A percentile compares a stretch with the other conserved stretches of the same genome.
Evolutionary conservation across 2,888 invertebrate genomes (phyloP).

Genomic region (Meiosimyza decipiens): DNA sequence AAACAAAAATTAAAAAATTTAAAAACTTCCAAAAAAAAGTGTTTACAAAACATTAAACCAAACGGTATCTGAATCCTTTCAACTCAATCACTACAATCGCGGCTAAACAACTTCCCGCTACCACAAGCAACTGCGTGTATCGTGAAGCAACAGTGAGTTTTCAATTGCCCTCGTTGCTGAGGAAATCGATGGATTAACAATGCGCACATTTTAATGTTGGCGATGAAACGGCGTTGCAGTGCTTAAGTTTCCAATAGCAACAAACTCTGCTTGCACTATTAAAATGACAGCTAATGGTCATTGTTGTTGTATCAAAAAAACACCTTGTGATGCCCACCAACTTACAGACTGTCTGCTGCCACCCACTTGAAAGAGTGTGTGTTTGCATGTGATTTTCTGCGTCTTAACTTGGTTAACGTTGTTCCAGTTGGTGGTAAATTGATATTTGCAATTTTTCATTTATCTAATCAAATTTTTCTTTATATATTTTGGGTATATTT

Average conservation of each 20-base stretch:
- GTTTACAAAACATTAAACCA: slow-evolving; percentile 8
- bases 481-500: slow-evolving; percentile 41
- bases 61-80: slow-evolving; percentile 15
- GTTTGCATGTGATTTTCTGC: slow-evolving; percentile 28
- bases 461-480: slow-evolving; percentile 44
- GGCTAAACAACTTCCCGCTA: slow-evolving; percentile 14
- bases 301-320: slow-evolving; percentile 29
- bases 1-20: slow-evolving; percentile 13
- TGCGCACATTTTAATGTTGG: slow-evolving; percentile 4
- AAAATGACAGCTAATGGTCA: slow-evolving; percentile 18
- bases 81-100: slow-evolving; percentile 13
- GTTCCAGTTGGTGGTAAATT: slow-evolving; percentile 59
- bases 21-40: not conserved
- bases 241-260: too few species aligned
- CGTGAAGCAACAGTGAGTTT: slow-evolving; percentile 31
- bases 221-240: slow-evolving; percentile 6
- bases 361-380: slow-evolving; percentile 11
- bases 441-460: slow-evolving; percentile 44
- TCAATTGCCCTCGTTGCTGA: slow-evolving; percentile 10
- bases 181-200: slow-evolving; percentile 22
- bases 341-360: slow-evolving; percentile 16
- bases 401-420: slow-evolving; percentile 30
- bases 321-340: slow-evolving; percentile 21
- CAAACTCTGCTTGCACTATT: not conserved
- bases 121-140: slow-evolving; percentile 13